These are phyloP conservation scores for Anthonomus grandis DNA, from an alignment of 1,140 invertebrate species.

Conservation along the genomic window DNA sequence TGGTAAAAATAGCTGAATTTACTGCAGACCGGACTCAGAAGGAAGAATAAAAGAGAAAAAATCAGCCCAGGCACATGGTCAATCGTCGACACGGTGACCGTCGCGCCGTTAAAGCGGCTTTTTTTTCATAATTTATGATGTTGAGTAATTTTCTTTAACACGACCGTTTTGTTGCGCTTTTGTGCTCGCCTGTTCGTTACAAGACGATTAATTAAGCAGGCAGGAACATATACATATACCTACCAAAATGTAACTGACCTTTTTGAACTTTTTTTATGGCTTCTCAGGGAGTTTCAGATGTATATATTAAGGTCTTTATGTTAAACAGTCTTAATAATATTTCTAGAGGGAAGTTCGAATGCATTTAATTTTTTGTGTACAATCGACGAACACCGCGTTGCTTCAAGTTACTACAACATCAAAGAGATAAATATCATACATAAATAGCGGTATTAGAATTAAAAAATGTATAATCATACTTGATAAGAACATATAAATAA, in stretches of 20 bases:
- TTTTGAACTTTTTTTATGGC: conserved; percentile 7
- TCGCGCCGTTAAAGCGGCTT: conserved; percentile 10
- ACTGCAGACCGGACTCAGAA: conserved; percentile 5
- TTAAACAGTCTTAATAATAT: not conserved
- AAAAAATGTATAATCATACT: too few relatives aligned
- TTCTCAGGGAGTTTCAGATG: not conserved
- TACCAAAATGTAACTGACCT: conserved; percentile 6
- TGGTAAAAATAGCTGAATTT: conserved; percentile 10
- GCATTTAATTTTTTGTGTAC: not conserved
- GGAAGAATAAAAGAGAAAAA: not conserved
- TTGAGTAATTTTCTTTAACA: conserved; percentile 22
- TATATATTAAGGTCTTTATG: not conserved
- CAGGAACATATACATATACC: conserved; percentile 9
- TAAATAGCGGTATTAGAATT: too few relatives aligned
- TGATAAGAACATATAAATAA: too few relatives aligned
- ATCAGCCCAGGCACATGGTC: too few relatives aligned
- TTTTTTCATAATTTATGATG: conserved; percentile 21
- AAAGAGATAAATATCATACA: too few relatives aligned
- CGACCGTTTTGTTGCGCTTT: conserved; percentile 16
- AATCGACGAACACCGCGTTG: not conserved
- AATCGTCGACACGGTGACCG: conserved; percentile 12
- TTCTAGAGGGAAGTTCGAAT: not conserved
- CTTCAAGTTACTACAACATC: not conserved
- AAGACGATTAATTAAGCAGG: conserved; percentile 20
- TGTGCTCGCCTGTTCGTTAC: conserved; percentile 17